These are phyloP conservation scores for Okapia johnstoni DNA, from an alignment of 2,113 vertebrate genomes.

Conservation along the genomic window DNA sequence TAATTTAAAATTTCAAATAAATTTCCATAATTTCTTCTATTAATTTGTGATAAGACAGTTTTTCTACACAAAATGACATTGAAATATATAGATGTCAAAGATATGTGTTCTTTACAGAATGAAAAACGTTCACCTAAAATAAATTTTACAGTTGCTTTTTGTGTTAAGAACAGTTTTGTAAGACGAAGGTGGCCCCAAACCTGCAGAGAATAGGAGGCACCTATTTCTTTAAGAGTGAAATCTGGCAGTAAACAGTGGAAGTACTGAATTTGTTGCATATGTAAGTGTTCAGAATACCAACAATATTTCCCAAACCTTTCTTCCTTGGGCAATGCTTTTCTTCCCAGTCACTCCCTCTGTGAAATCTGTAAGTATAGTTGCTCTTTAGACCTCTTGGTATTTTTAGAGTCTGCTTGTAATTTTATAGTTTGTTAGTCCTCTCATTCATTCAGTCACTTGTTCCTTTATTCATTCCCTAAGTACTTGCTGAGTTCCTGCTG, in stretches of 20 bases:
- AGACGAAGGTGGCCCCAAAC: background rate
- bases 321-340: background rate
- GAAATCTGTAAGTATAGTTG: background rate
- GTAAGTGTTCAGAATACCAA: background rate
- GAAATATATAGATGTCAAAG: background rate
- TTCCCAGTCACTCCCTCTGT: background rate
- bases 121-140: background rate
- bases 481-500: background rate
- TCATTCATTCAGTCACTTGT: background rate
- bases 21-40: background rate
- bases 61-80: background rate
- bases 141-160: background rate
- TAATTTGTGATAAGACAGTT: constrained; percentile 25
- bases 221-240: background rate
- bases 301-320: background rate
- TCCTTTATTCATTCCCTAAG: background rate
- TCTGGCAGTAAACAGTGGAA: background rate
- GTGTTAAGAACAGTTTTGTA: background rate
- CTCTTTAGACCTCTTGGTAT: background rate
- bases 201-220: background rate
- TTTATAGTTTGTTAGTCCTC: background rate
- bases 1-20: constrained; percentile 4
- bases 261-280: background rate
- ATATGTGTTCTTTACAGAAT: background rate
- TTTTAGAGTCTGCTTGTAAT: background rate